Base-by-base conservation (phyloP, 2,113 vertebrate genomes). In the Redunca redunca region DNA sequence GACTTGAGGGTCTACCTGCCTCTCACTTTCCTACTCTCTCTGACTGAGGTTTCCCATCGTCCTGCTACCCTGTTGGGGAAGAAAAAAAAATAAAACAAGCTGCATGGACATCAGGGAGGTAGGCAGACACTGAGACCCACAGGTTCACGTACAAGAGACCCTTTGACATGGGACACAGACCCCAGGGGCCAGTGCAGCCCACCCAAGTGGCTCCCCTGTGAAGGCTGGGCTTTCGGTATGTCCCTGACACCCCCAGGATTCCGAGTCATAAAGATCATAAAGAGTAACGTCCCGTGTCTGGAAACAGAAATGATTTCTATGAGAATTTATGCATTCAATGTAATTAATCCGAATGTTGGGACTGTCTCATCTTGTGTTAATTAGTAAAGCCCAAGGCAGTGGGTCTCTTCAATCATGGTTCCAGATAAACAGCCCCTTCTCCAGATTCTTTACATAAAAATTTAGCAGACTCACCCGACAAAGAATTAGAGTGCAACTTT, bases 201-300 rank as follows among this genome's bases (percentile, higher is more conserved):
- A 87, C 86, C 50, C 95, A 91, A 91, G 7, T 10, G 7, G 13
- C 97, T 93, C 89, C 93, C 94, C 60, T 53, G 85, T 10, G 86
- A 97, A 98, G 97, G 80, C 88, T 23, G 14, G 3, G 95, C 0
- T 57, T 36, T 88, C 94, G 67, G 98, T 94, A 93, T 78, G 86
- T 36, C 2, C n/a, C 57, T 91, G 97, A 62, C 96, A 93, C 95
- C 92, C 95, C 97, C 96, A n/a, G 55, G 97, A 98, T 74, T 96
- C 94, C 85, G 94, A 80, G 87, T 58, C 98, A 90, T 97, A 97
- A 98, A 98, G 98, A 94, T 85, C 98, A 96, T 98, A 97, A 98
- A 98, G 93, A 98, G 95, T 94, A 98, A 98, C 64, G 23, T 95
- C 96, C 97, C 95, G 60, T 97, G 97, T 94, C 97, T 92, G 97